Percentiles rank a stretch among this genome's conserved stretches.
These are phyloP conservation scores for Aphodius granarius DNA, from an alignment of 2,888 invertebrate species.

Conservation along the genomic window DNA sequence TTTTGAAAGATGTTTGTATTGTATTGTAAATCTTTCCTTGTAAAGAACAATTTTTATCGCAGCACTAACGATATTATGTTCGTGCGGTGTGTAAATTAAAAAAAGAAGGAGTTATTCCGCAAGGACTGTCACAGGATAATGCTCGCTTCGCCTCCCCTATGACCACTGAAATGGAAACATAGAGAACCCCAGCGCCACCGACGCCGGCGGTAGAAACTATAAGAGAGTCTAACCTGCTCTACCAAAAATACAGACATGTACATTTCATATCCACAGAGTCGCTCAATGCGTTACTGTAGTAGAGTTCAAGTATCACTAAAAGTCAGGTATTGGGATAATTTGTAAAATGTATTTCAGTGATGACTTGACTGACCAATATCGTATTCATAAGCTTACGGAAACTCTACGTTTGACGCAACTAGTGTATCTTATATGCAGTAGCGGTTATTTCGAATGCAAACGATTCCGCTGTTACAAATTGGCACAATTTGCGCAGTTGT, in stretches of 20 bases:
- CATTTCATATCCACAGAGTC: background rate
- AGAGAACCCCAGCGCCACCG: background rate
- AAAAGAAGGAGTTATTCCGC: background rate
- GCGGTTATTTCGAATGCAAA: background rate
- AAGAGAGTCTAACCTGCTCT: background rate
- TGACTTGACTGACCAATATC: no score
- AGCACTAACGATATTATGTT: background rate
- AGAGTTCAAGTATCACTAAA: no score
- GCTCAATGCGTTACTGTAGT: no score
- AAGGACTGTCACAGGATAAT: background rate
- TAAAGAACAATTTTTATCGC: background rate
- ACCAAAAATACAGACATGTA: background rate
- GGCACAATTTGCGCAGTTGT: background rate
- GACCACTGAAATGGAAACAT: background rate
- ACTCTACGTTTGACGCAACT: background rate
- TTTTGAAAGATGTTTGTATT: background rate
- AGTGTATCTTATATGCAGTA: background rate
- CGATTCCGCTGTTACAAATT: background rate
- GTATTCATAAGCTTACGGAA: no score
- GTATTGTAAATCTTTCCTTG: background rate
- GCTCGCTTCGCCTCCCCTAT: background rate
- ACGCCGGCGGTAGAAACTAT: background rate
- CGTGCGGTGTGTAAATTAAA: background rate
- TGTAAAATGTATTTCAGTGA: no score
- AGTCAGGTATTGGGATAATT: background rate